Base-by-base conservation (phyloP, 2,797 vertebrate species). In the Pampus argenteus region DNA sequence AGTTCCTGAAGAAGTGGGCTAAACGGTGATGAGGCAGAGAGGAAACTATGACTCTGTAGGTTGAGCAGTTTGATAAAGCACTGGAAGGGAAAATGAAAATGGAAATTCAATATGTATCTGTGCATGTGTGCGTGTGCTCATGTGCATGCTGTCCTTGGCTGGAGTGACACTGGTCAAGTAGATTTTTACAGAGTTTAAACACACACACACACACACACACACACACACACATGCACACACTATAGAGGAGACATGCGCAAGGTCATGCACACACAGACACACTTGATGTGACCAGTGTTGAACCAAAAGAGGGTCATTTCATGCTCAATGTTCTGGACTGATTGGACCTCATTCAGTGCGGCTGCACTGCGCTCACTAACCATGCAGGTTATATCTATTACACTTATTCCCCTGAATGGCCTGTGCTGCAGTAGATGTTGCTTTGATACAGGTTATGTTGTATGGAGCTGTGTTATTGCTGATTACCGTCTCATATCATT, bases 271-370 rank as follows among this genome's bases (percentile, higher is more conserved):
- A 23, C 3, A 31, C 18, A 28, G 22, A 71, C 48, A 48, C 48
- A 45, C 9, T 20, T 18, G 42, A 1, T 47, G 40, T 55, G 36
- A 63, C 45, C 22, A 0, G 11, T 29, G 51, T 8, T 74, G 68
- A 82, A 77, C 38, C 17, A 1, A 62, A 86, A 75, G 47, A 70
- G 44, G 83, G 65, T 81, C 70, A 76, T 59, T 74, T 76, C 59
- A 79, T 79, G 83, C 78, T 85, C 81, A 76, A 58, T 69, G 76
- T 78, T 80, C 72, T 76, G 82, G 67, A 71, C 78, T 70, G 86
- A 85, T 79, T 84, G 64, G 83, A 79, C 62, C 63, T 79, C 57
- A 74, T 65, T 78, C 52, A 50, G 64, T 72, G 68, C 51, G 72
- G 71, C 50, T 69, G 29, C 15, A 65, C 50, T 31, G n/a, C 8